Evolutionary conservation across 2,113 vertebrate species (phyloP).

Genomic region (Ageneiosus marmoratus): DNA sequence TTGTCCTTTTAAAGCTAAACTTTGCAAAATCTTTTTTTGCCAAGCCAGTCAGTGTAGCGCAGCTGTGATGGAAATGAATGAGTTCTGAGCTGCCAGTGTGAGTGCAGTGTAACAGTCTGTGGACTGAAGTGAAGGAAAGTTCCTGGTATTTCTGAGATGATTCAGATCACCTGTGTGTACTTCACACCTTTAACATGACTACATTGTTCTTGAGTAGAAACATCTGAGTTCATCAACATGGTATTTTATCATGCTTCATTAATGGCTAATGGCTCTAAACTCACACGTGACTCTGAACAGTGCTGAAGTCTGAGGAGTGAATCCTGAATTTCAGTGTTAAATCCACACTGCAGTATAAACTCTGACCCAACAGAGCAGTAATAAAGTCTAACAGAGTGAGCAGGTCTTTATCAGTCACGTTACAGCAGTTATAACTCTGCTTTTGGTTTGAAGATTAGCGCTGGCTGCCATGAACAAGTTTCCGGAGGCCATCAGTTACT

Average conservation of each 20-base stretch:
- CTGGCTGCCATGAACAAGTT: slow-evolving; percentile 92
- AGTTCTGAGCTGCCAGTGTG: too few relatives aligned
- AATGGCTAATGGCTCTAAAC: background rate
- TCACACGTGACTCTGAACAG: background rate
- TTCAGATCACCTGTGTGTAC: background rate
- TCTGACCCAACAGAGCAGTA: slow-evolving; percentile 57
- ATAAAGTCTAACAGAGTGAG: too few relatives aligned
- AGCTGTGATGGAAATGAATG: too few relatives aligned
- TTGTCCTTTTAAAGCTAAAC: too few relatives aligned
- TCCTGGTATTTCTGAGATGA: background rate
- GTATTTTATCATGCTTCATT: background rate
- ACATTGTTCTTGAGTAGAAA: background rate
- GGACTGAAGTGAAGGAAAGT: background rate
- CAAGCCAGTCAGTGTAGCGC: too few relatives aligned
- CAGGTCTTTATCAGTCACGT: too few relatives aligned
- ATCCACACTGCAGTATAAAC: background rate
- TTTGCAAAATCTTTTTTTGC: too few relatives aligned
- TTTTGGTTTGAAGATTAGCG: slow-evolving; percentile 79
- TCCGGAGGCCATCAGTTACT: slow-evolving; percentile 90
- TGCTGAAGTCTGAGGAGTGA: background rate
- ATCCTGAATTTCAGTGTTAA: background rate
- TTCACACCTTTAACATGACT: background rate
- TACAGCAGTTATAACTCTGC: too few relatives aligned
- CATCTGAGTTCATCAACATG: background rate
- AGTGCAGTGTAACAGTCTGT: too few relatives aligned